Base-by-base conservation (phyloP, 2,113 vertebrate genomes). In the Sylvietta virens region DNA sequence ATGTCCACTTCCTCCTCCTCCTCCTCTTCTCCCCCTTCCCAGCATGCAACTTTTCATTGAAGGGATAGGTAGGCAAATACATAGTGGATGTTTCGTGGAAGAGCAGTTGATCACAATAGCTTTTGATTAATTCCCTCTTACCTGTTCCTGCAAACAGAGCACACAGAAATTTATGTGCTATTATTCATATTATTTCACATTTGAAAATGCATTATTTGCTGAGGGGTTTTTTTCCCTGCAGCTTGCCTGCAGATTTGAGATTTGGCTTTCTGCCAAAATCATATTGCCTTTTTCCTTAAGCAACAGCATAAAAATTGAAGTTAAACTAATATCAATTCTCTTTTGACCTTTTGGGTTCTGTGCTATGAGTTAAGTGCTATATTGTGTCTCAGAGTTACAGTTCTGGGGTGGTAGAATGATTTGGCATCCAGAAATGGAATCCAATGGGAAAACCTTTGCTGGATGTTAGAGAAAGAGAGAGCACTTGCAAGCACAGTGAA, bases 251-350 rank as follows among this genome's bases (percentile, higher is more conserved):
- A 93, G 65, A 92, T 92, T 95, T 91, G 94, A 94, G 42, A 39
- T 91, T 86, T 92, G 42, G 42, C 62, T 92, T n/a, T 81, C 70
- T 94, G 66, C 81, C 84, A 81, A 94, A 94, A 95, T 44, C 20
- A 37, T 85, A 83, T 86, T 96, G 66, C 23, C 58, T 95, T 92
- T 96, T 40, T 94, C 85, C 66, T 92, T 94, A 62, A 64, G 27
- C 71, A 96, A 89, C 73, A 94, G 57, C 42, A 94, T 84, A 80
- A 92, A 94, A 80, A 65, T 83, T 95, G 93, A 95, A 95, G 96
- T 93, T 90, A 96, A 94, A 69, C 60, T 96, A 95, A 76, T 90
- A 95, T 67, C 33, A 88, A 88, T 80, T 92, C 13, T 54, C 42
- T 81, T 95, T 94, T 93, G 90, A 96, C 77, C 84, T 97, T 95